Evolutionary conservation across 2,888 invertebrate genomes (phyloP).

Genomic region (Priocnemis perturbator): DNA sequence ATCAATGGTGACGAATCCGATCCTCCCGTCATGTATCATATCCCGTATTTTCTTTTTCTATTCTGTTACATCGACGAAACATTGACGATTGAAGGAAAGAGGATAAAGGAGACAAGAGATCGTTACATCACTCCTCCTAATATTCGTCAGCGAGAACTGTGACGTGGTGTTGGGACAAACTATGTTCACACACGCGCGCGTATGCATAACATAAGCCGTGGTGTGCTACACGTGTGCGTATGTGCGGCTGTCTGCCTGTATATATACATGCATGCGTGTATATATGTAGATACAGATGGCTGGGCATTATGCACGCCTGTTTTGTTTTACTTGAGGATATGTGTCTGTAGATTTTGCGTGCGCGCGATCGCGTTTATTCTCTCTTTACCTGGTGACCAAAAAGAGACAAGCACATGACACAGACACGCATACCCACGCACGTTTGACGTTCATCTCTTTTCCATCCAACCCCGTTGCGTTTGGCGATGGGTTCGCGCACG

Average conservation of each 20-base stretch:
- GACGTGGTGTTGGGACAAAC: no score
- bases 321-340: slow-evolving; percentile 33
- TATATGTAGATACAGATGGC: slow-evolving; percentile 38
- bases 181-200: no score
- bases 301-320: slow-evolving; percentile 52
- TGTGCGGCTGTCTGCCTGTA: not conserved
- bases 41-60: no score
- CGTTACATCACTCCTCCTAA: no score
- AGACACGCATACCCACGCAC: slow-evolving; percentile 36
- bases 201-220: no score
- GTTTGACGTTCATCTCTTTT: not conserved
- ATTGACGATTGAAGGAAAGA: slow-evolving; percentile 22
- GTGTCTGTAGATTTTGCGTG: slow-evolving; percentile 34
- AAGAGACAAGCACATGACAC: not conserved
- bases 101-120: no score
- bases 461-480: slow-evolving; percentile 20
- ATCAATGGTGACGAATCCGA: no score
- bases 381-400: no score
- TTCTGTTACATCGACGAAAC: not conserved
- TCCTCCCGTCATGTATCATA: no score
- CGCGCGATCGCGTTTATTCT: no score
- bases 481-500: slow-evolving; percentile 21
- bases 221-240: not conserved
- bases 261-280: slow-evolving; percentile 22
- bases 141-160: no score